Evolutionary conservation across 2,113 vertebrate species (phyloP).

Genomic region (Elanoides forficatus): DNA sequence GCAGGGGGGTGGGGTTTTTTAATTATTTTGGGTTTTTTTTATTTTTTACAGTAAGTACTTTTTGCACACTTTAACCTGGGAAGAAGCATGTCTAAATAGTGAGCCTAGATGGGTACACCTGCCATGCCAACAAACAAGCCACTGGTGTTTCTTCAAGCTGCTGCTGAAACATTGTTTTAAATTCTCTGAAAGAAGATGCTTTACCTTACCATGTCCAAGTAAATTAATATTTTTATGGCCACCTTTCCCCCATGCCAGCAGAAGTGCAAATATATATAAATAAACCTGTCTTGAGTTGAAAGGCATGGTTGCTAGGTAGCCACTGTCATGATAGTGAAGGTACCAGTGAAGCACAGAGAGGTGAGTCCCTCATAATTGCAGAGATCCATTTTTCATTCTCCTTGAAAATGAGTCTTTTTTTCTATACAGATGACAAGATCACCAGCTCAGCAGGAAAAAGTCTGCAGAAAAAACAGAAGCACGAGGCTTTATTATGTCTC

Average conservation of each 20-base stretch:
- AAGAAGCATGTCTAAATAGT: not conserved
- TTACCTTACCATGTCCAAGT: not conserved
- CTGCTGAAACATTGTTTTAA: not conserved
- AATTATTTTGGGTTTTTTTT: not conserved
- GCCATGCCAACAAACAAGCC: not conserved
- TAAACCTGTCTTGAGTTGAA: slow-evolving; percentile 58
- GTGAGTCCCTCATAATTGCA: slow-evolving; percentile 67
- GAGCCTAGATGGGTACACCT: not conserved
- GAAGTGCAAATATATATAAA: slow-evolving; percentile 44
- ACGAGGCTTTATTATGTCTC: slow-evolving; percentile 26
- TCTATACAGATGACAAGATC: slow-evolving; percentile 54
- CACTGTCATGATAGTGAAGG: slow-evolving; percentile 55
- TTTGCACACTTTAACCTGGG: not conserved
- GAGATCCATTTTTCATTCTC: slow-evolving; percentile 68
- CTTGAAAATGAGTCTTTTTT: slow-evolving; percentile 52
- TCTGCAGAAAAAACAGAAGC: slow-evolving; percentile 40
- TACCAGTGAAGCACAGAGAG: slow-evolving; percentile 60
- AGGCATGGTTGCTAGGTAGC: slow-evolving; percentile 74
- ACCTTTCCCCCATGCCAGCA: not conserved
- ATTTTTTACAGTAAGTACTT: not conserved
- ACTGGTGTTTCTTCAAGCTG: not conserved
- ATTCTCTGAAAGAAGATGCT: not conserved
- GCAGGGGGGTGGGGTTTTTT: no score
- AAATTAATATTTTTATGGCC: slow-evolving; percentile 25
- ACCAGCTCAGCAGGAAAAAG: slow-evolving; percentile 46